Evolutionary conservation across 2,888 invertebrate species (phyloP), one percentile per base, ranked within the genome.

Genomic region (Drosophila tanythrix): DNA sequence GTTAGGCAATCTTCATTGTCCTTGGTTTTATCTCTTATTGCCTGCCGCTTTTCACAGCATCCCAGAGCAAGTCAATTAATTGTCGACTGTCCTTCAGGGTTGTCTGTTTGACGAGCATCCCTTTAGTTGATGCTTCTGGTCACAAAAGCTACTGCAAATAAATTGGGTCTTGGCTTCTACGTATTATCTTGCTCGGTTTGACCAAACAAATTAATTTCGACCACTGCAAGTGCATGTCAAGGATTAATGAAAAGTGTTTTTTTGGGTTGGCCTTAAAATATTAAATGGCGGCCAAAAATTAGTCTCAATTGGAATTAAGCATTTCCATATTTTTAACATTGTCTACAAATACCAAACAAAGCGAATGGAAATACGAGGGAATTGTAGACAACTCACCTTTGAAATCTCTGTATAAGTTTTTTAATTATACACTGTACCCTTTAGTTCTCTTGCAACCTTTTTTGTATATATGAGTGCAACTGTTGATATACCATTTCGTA

Each of bases 31-130:
- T 25, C 15, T 25, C 52, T 57, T 67, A 40, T 59, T 63, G 29
- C 38, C 40, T 69, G 52, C 53, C 66, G 18, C 56, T 36, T 60
- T 61, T 40, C 15, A 27, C 50, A 25, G 25, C 62, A 64, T 68
- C 75, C 46, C 8, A 25, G 4, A 74, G 77, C 77, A 25, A 46
- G 25, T 81, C 77, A 79, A 83, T 83, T 83, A 83, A 83, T 83
- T 81, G 79, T 81, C 56, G 76, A 58, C 74, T 76, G 79, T 80
- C 80, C 52, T 68, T 77, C 70, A 69, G 25, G 46, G 46, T 46
- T 46, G 7, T 71, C 63, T 46, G 56, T 59, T 61, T 55, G 57
- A 76, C 76, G 77, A 69, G 64, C 75, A 65, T 71, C 64, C 53
- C 46, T 55, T 60, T 64, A 29, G 55, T 31, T 59, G 21, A 56